Evolutionary conservation across 92 coral and sea anemone genomes (phyloP).

Genomic region (Anthopleura xanthogrammica): DNA sequence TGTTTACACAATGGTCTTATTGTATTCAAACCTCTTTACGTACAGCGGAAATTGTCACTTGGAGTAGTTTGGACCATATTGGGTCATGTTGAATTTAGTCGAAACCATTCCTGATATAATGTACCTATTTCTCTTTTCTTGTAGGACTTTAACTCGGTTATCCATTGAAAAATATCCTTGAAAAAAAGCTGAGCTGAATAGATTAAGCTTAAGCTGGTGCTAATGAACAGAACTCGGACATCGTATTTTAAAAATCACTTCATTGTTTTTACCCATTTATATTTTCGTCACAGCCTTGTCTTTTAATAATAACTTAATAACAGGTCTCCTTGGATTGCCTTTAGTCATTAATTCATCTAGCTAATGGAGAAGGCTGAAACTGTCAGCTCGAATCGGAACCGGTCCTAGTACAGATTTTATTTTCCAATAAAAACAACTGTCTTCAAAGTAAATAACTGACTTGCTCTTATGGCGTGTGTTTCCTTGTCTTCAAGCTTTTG

Average conservation of each 20-base stretch:
- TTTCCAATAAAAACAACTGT: slow-evolving; percentile 9
- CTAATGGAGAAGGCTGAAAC: not conserved
- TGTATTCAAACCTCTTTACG: not conserved
- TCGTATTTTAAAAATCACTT: not conserved
- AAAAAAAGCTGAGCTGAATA: too few relatives aligned
- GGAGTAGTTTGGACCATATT: not conserved
- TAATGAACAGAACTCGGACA: too few relatives aligned
- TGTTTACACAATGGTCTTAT: not conserved
- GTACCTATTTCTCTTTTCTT: too few relatives aligned
- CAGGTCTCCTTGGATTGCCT: not conserved
- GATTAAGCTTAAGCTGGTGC: too few relatives aligned
- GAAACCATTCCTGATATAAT: not conserved
- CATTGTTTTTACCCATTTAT: not conserved
- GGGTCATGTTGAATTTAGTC: not conserved
- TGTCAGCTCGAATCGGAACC: not conserved
- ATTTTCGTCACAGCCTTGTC: not conserved
- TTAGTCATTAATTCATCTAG: not conserved
- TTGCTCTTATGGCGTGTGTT: not conserved
- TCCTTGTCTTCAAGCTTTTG: slow-evolving; percentile 2
- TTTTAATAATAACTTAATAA: not conserved
- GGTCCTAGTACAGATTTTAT: not conserved
- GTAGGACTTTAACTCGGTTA: too few relatives aligned
- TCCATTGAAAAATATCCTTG: not conserved
- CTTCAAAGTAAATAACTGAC: slow-evolving; percentile 3
- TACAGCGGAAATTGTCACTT: not conserved